Evolutionary conservation across 2,113 vertebrate genomes (phyloP), one percentile per base, ranked within the genome.

Genomic region (Laticauda colubrina): DNA sequence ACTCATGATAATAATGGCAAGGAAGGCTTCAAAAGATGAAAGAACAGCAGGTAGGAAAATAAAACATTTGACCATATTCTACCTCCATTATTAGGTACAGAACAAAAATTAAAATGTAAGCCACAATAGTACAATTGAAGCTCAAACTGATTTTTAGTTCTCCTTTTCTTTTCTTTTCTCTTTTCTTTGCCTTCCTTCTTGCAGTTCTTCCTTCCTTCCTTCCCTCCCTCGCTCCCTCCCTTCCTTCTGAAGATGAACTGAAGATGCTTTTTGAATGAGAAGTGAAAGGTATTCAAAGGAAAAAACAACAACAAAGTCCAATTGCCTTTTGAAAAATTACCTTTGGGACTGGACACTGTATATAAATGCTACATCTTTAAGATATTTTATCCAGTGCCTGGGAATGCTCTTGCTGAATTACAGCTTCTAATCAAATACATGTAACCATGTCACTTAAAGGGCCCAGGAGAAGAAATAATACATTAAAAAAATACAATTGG

Each of bases 381-480:
- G 96, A 91, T 10, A 0, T 95, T 97, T 94, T 89, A 92, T 95
- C 95, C 96, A 94, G 95, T 95, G 95, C 96, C 94, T 94, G 96
- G 96, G 95, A 97, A 96, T 87, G 96, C 94, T 93, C 96, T 97
- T 95, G 96, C 93, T 96, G 97, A 97, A 97, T 97, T 97, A 97
- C 96, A 96, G 97, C 97, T 97, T 97, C 96, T 97, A 97, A 97
- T 97, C 96, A 97, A 97, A 97, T 97, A 95, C 97, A 97, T 97
- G 96, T 96, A 97, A 96, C 97, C 96, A 97, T 97, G 96, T 97
- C 97, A 97, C 96, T 97, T 97, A 96, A 96, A 97, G 97, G 96
- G 96, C 97, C 97, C 95, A 94, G 91, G 94, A 97, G 96, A 95
- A 97, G 96, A 92, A 96, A 95, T 95, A 94, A 48, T 64, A 69